Evolutionary conservation across 2,797 vertebrate species (phyloP).

Genomic region (Mustela erminea): DNA sequence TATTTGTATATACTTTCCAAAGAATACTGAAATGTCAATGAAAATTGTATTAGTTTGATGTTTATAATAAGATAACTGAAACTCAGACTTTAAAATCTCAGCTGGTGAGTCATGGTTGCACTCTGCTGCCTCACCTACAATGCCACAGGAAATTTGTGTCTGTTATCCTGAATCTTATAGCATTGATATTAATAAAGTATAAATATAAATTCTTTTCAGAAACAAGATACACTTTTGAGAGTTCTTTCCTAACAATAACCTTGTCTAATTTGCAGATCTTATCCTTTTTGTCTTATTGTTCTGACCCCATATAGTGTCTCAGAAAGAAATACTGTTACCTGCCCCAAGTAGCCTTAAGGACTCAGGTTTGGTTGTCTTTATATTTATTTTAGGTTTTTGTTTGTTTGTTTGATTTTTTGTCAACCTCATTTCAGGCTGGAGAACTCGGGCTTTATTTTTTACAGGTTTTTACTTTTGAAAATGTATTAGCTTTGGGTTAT

Average conservation of each 20-base stretch:
- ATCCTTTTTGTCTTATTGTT: neutral
- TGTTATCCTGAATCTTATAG: neutral
- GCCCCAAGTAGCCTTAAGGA: neutral
- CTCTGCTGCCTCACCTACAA: neutral
- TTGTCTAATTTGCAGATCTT: neutral
- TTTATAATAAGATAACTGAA: neutral
- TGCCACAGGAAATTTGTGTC: neutral
- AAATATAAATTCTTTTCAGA: neutral
- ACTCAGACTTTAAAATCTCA: neutral
- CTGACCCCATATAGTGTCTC: neutral
- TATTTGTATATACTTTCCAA: neutral
- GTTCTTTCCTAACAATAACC: neutral
- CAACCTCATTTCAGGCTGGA: neutral
- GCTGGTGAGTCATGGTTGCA: neutral
- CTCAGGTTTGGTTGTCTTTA: neutral
- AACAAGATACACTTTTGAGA: neutral
- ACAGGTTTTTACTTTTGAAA: neutral
- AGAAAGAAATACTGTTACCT: neutral
- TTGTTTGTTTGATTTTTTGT: neutral
- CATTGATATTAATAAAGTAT: neutral
- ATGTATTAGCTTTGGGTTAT: neutral
- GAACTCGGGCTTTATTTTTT: neutral
- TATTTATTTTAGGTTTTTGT: neutral
- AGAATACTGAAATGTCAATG: neutral
- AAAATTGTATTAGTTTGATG: neutral